Conservation (phyloP, 2,113 vertebrate genomes). For the Laticauda colubrina region DNA sequence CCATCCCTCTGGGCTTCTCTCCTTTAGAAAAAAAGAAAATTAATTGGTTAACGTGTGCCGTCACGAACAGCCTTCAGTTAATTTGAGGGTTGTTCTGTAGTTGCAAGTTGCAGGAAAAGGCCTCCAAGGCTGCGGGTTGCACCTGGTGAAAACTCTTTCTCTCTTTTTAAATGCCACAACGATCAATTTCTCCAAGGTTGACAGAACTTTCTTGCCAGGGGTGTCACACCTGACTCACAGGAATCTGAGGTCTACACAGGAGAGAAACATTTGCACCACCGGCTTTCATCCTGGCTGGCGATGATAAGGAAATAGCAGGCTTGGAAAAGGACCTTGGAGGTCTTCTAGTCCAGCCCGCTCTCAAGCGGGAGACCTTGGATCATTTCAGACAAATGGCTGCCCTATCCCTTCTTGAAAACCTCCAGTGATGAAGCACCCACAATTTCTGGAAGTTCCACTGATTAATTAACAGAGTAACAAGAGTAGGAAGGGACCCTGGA, state of each 20-base stretch:
- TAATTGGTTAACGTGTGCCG: conserved; percentile 50
- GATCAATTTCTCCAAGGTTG: fast-evolving
- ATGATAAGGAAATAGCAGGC: background rate
- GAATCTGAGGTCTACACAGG: no score
- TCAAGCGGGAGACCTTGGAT: no score
- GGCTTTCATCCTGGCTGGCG: background rate
- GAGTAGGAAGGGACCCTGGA: no score
- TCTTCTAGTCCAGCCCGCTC: no score
- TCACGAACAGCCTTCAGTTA: conserved; percentile 39
- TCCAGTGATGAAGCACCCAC: no score
- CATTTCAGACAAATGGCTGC: no score
- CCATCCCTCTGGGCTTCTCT: conserved; percentile 57
- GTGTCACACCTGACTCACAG: background rate
- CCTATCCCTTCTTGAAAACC: no score
- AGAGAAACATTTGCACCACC: background rate
- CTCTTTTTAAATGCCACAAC: fast-evolving
- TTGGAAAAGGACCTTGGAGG: background rate
- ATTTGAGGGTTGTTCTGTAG: conserved; percentile 3
- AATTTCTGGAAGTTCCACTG: no score
- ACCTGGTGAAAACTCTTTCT: conserved; percentile 1
- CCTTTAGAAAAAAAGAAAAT: conserved; percentile 43
- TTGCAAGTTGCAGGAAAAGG: background rate
- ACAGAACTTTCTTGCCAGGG: background rate
- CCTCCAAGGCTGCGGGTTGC: background rate
- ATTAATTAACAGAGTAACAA: no score